These are phyloP conservation scores for Motacilla tschutschensis DNA, from an alignment of 2,113 vertebrate genomes.

Conservation along the genomic window DNA sequence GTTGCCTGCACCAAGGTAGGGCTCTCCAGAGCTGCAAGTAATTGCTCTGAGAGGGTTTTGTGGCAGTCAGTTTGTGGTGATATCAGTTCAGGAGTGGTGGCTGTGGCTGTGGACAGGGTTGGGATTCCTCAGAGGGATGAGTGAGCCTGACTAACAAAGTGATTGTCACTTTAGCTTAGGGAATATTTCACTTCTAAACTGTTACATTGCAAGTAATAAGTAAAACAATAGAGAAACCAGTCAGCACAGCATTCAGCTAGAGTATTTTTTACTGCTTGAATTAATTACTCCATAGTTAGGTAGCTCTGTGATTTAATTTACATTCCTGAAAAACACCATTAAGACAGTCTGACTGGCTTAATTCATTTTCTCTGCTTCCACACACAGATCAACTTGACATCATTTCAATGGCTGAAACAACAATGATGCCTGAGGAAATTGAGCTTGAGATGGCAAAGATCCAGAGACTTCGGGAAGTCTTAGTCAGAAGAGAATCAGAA, in stretches of 20 bases:
- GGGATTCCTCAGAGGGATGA: not conserved
- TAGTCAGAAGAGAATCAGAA: conserved; percentile 95
- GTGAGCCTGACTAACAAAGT: not conserved
- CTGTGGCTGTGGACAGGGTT: not conserved
- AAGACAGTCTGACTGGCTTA: not conserved
- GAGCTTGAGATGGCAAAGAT: conserved; percentile 96
- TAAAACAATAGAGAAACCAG: not conserved
- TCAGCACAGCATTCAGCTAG: not conserved
- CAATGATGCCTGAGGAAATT: conserved; percentile 94
- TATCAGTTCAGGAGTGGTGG: not conserved
- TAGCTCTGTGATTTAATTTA: conserved; percentile 5
- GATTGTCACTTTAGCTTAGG: not conserved
- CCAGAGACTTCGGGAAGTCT: conserved; percentile 92
- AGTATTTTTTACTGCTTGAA: not conserved
- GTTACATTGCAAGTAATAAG: not conserved
- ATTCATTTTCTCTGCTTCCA: conserved; percentile 25
- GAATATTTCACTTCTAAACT: not conserved
- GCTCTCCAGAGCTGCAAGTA: not conserved
- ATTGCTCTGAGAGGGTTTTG: not conserved
- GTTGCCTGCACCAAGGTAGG: not conserved
- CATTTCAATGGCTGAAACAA: conserved; percentile 95
- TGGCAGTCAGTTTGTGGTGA: not conserved
- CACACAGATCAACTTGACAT: conserved; percentile 86
- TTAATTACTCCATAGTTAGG: conserved; percentile 4
- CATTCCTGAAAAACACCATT: not conserved